A percentile compares a stretch with the other conserved stretches of the same genome.
Conservation (phyloP, 35 echinoderm and acorn worm genomes). For the Hemicentrotus pulcherrimus region DNA sequence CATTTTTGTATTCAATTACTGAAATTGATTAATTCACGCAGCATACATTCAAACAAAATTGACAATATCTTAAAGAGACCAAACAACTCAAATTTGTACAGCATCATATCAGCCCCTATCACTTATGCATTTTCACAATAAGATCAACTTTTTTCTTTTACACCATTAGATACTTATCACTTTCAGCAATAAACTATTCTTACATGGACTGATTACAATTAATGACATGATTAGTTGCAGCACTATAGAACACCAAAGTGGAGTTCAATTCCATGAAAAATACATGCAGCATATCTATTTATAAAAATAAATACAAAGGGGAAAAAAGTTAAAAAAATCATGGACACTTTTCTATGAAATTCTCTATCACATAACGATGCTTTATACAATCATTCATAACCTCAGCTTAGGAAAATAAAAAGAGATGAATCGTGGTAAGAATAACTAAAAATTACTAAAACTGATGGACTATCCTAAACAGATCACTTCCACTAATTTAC, state of each 20-base stretch:
- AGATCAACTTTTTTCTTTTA: not conserved
- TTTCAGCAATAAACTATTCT: not conserved
- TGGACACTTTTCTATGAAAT: not conserved
- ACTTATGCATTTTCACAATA: not conserved
- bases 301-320: too few relatives aligned
- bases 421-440: not conserved
- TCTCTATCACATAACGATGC: not conserved
- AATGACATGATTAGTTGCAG: conserved; percentile 2
- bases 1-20: not conserved
- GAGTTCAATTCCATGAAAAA: not conserved
- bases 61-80: not conserved
- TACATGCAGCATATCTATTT: not conserved
- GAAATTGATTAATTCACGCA: not conserved
- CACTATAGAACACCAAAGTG: not conserved
- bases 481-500: too few relatives aligned
- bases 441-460: too few relatives aligned
- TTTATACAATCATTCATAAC: not conserved
- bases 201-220: not conserved
- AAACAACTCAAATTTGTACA: not conserved
- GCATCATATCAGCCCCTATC: not conserved
- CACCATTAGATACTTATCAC: not conserved
- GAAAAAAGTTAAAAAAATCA: not conserved
- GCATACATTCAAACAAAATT: not conserved
- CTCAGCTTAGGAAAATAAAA: not conserved
- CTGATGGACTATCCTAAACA: too few relatives aligned